Evolutionary conservation across 2,888 invertebrate genomes (phyloP).

Genomic region (Philonicus albiceps): DNA sequence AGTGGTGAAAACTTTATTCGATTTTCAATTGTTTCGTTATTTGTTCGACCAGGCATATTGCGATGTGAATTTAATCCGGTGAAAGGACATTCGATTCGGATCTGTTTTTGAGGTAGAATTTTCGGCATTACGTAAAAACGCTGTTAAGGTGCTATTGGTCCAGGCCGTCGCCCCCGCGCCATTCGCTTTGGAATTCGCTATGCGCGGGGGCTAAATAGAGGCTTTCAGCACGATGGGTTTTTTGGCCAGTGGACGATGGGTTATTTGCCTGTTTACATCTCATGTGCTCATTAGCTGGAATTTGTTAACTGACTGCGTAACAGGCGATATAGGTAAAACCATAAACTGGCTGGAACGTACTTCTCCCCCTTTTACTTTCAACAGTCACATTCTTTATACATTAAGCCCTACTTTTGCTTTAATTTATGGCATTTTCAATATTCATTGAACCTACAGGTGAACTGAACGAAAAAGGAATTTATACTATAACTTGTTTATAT

Average conservation of each 20-base stretch:
- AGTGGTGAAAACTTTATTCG: conserved; percentile 52
- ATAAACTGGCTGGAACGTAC: neutral
- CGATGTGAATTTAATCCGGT: conserved; percentile 52
- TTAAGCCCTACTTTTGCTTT: neutral
- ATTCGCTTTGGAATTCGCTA: neutral
- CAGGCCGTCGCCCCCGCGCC: neutral
- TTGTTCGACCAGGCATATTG: conserved; percentile 53
- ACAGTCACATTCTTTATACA: neutral
- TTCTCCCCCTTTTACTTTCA: neutral
- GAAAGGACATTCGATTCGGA: conserved; percentile 43
- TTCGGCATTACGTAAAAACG: conserved; percentile 33
- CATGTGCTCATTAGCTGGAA: conserved; percentile 10
- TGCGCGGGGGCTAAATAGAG: neutral
- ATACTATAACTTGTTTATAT: too few relatives aligned
- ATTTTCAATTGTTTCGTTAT: conserved; percentile 53
- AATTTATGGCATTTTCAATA: neutral
- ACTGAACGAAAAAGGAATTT: too few relatives aligned
- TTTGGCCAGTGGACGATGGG: neutral
- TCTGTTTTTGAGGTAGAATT: conserved; percentile 41
- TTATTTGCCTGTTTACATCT: conserved; percentile 13
- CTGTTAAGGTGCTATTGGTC: conserved; percentile 30
- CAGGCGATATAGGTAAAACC: neutral
- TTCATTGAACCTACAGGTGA: neutral
- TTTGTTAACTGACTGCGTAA: neutral
- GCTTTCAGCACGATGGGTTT: conserved; percentile 9